Evolutionary conservation across 2,113 vertebrate genomes (phyloP).

Genomic region (Rhodinocichla rosea): DNA sequence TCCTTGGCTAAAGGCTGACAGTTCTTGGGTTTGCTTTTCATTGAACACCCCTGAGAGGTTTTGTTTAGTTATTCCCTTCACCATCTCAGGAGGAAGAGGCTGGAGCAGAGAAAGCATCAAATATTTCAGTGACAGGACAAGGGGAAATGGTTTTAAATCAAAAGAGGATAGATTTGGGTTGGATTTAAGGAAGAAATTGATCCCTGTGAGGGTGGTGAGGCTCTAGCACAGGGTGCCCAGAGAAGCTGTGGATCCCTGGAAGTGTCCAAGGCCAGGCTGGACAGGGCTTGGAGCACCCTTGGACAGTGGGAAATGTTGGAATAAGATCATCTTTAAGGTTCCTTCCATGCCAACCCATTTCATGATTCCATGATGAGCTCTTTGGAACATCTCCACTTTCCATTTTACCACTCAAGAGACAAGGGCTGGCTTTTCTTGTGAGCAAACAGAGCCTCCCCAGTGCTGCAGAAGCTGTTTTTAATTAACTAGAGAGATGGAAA

Average conservation of each 20-base stretch:
- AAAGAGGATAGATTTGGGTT: background rate
- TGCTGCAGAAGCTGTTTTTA: background rate
- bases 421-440: background rate
- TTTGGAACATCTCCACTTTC: background rate
- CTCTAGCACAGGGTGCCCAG: background rate
- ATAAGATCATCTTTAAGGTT: background rate
- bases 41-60: background rate
- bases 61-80: background rate
- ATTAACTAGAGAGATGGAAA: background rate
- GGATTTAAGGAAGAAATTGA: background rate
- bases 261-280: background rate
- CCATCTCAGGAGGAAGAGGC: background rate
- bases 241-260: background rate
- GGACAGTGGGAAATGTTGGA: rapidly evolving
- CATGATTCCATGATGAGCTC: background rate
- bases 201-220: background rate
- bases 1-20: rapidly evolving
- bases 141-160: background rate
- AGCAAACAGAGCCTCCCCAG: background rate
- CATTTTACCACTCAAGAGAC: background rate
- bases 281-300: background rate
- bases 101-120: background rate
- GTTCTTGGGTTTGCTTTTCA: background rate
- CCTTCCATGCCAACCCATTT: background rate
- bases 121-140: background rate